A percentile compares a stretch with the other conserved stretches of the same genome.
Conservation (phyloP, 2,113 vertebrate species). For the Pyxicephalus adspersus region DNA sequence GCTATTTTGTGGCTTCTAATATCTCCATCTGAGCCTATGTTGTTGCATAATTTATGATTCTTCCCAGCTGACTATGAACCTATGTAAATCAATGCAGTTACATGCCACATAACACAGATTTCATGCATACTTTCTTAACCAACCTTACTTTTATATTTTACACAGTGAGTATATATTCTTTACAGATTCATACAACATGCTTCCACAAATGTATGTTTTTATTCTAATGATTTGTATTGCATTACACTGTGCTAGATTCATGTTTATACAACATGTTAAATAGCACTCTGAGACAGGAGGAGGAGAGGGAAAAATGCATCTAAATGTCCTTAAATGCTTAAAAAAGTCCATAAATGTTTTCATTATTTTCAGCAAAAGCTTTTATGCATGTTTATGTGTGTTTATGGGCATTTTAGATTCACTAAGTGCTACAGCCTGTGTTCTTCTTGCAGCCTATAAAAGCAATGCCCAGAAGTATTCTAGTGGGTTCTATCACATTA, state of each 20-base stretch:
- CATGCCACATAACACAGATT: constrained; percentile 43
- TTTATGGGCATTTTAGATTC: no score
- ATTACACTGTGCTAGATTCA: background rate
- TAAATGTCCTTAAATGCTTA: no score
- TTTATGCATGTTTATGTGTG: no score
- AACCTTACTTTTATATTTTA: background rate
- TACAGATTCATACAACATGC: background rate
- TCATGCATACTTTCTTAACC: constrained; percentile 38
- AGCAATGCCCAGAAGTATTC: no score
- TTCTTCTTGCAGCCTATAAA: no score
- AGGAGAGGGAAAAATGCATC: no score
- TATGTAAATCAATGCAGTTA: constrained; percentile 46
- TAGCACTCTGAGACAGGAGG: no score
- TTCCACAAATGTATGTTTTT: background rate
- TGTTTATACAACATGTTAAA: no score
- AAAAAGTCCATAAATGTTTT: no score
- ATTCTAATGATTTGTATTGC: background rate
- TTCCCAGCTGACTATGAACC: constrained; percentile 26
- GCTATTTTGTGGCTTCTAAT: constrained; percentile 24
- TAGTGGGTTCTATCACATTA: no score
- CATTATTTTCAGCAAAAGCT: no score
- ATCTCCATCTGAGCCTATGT: constrained; percentile 13
- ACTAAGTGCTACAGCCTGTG: no score
- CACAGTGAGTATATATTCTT: background rate
- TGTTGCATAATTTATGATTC: constrained; percentile 39